A percentile compares a stretch with the other conserved stretches of the same genome.
Evolutionary conservation across 2,797 vertebrate species (phyloP).

Genomic region (Poeciliopsis turneri): DNA sequence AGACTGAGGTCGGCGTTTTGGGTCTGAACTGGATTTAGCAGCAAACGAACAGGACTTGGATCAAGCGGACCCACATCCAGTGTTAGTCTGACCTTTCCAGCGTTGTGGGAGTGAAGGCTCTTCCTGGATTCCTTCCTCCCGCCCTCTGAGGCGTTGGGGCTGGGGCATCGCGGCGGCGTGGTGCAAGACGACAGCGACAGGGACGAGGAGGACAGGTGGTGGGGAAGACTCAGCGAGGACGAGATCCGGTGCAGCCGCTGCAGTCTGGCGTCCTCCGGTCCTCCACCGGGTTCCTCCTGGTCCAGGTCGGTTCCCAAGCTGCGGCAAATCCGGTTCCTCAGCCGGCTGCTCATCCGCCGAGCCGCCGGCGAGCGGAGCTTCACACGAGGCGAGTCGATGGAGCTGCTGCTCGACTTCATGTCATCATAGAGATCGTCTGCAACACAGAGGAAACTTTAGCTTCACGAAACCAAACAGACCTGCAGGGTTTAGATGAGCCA

Average conservation of each 20-base stretch:
- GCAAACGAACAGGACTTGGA: no score
- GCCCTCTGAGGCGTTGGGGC: slow-evolving; percentile 42
- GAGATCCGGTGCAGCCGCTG: slow-evolving; percentile 75
- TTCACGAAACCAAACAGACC: neutral
- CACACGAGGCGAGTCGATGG: slow-evolving; percentile 15
- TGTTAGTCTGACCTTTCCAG: slow-evolving; percentile 53
- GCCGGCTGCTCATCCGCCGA: slow-evolving; percentile 43
- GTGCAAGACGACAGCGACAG: slow-evolving; percentile 60
- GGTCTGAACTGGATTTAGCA: no score
- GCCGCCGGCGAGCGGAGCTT: neutral
- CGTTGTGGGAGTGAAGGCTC: neutral
- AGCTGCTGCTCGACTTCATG: slow-evolving; percentile 40
- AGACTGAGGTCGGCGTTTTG: no score
- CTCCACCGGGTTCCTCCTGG: slow-evolving; percentile 55
- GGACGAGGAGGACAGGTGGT: slow-evolving; percentile 62
- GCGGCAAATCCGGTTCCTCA: slow-evolving; percentile 74
- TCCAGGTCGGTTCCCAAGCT: slow-evolving; percentile 80
- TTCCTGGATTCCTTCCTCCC: slow-evolving; percentile 1
- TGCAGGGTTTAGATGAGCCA: no score
- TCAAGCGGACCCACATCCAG: no score
- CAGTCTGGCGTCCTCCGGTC: slow-evolving; percentile 52
- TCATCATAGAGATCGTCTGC: slow-evolving; percentile 55
- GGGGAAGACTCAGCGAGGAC: slow-evolving; percentile 71
- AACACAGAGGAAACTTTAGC: neutral
- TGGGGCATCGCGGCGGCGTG: slow-evolving; percentile 56